phyloP scores from a whole-genome alignment of 2,113 vertebrate genomes.

The Isurus oxyrinchus region DNA sequence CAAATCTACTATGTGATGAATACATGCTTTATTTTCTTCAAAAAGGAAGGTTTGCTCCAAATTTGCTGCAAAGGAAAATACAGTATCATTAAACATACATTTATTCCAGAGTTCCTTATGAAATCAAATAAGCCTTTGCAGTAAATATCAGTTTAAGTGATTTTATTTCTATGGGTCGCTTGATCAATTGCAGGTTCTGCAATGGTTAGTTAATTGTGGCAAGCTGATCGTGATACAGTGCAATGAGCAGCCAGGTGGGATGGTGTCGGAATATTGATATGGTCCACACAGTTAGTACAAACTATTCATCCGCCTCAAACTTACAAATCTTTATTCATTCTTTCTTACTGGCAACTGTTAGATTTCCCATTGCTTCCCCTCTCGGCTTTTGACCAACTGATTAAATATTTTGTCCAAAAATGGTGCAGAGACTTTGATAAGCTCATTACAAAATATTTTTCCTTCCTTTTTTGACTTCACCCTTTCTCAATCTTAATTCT shows the following conservation, averaged over 20 bases:
- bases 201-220: not conserved
- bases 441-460: not conserved
- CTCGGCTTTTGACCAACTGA: not conserved
- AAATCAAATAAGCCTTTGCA: not conserved
- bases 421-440: not conserved
- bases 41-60: not conserved
- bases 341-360: not conserved
- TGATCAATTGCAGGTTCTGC: not conserved
- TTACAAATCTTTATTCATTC: not conserved
- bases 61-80: not conserved
- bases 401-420: not conserved
- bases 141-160: not conserved
- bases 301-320: not conserved
- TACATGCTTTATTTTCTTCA: not conserved
- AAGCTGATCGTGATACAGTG: not conserved
- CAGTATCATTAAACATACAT: not conserved
- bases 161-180: not conserved
- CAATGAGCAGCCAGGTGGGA: not conserved
- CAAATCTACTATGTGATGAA: not conserved
- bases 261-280: not conserved
- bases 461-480: not conserved
- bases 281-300: not conserved
- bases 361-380: not conserved
- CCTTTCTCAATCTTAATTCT: not conserved
- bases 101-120: not conserved